phyloP scores from a whole-genome alignment of 1,140 invertebrate species.

The Andrena cerasifolii region DNA sequence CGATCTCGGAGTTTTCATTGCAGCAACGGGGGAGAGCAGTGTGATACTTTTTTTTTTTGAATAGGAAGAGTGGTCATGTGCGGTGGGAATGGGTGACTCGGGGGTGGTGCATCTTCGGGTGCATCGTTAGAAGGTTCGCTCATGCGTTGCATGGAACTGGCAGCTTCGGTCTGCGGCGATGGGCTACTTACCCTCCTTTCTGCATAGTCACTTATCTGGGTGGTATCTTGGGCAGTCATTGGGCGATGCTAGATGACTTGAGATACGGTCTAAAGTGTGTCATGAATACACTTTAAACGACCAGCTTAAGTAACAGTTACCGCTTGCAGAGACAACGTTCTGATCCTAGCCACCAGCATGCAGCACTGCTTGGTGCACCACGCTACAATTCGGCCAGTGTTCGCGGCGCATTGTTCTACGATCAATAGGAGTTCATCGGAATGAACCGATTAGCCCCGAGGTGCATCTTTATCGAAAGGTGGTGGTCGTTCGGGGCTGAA shows the following conservation, averaged over 20 bases:
- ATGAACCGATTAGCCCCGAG: background rate
- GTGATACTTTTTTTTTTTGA: too few relatives aligned
- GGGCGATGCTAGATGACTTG: background rate
- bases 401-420: slow-evolving; percentile 6
- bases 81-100: too few relatives aligned
- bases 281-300: background rate
- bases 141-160: too few relatives aligned
- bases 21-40: too few relatives aligned
- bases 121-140: too few relatives aligned
- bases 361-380: slow-evolving; percentile 31
- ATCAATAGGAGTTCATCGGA: slow-evolving; percentile 46
- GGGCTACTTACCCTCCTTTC: too few relatives aligned
- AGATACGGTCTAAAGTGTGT: background rate
- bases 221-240: background rate
- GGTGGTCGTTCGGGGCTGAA: background rate
- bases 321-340: slow-evolving; percentile 11
- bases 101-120: too few relatives aligned
- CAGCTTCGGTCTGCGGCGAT: too few relatives aligned
- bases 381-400: background rate
- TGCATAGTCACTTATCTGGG: background rate
- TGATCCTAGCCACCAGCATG: slow-evolving; percentile 24
- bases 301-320: background rate
- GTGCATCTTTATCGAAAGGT: slow-evolving; percentile 43
- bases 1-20: too few relatives aligned
- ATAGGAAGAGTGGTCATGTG: too few relatives aligned